These are phyloP conservation scores for Hyles vespertilio DNA, from an alignment of 1,140 invertebrate species.

Conservation along the genomic window DNA sequence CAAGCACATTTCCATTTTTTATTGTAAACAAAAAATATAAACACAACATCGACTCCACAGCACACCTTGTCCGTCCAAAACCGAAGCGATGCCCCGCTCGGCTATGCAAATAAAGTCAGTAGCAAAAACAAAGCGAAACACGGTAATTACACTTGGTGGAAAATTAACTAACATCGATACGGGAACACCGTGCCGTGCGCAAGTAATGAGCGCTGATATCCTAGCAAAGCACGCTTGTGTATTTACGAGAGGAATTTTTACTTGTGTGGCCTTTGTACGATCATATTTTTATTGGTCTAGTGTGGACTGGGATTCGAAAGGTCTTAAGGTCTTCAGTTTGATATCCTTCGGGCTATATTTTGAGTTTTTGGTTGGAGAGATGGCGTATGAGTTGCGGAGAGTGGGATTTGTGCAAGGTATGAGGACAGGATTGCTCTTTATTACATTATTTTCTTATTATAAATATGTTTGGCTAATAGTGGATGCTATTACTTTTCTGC, in stretches of 20 bases:
- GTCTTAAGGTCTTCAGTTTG: too few species aligned
- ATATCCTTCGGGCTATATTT: too few species aligned
- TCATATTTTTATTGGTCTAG: not conserved
- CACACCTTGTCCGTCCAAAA: conserved; percentile 22
- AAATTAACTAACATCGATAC: conserved; percentile 72
- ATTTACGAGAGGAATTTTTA: conserved; percentile 10
- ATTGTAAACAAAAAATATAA: not conserved
- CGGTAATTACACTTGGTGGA: conserved; percentile 70
- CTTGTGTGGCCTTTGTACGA: not conserved
- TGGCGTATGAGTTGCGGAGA: too few species aligned
- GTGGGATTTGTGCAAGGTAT: too few species aligned
- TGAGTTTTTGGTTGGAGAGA: too few species aligned
- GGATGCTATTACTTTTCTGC: too few species aligned
- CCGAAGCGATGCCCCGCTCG: conserved; percentile 37
- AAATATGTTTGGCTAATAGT: too few species aligned
- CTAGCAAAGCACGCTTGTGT: conserved; percentile 39
- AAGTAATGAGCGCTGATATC: conserved; percentile 65
- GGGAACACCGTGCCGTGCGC: conserved; percentile 45
- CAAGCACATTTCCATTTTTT: too few species aligned
- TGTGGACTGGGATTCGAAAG: not conserved
- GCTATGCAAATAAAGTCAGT: conserved; percentile 71
- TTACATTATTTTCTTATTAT: too few species aligned
- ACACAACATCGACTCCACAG: conserved; percentile 22
- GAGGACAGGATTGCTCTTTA: too few species aligned
- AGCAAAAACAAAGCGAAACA: conserved; percentile 71